These are phyloP conservation scores for Epinotia ramella DNA, from an alignment of 2,888 invertebrate species.

Conservation along the genomic window DNA sequence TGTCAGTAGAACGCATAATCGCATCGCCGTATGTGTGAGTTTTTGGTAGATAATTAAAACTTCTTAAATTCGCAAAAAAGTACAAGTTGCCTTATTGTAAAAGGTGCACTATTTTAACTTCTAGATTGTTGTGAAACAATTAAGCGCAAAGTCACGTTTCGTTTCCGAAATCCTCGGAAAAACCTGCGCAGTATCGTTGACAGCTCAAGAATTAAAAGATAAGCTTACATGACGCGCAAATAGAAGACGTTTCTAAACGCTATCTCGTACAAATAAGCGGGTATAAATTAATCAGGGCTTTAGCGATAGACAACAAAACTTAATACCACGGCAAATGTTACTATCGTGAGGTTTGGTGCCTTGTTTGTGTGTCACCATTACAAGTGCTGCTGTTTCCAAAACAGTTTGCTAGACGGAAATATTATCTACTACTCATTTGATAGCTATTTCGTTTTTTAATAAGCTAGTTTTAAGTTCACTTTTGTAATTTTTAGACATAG, in stretches of 20 bases:
- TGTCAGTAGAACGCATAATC: no score
- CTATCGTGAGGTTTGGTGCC: conserved; percentile 69
- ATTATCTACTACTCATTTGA: conserved; percentile 2
- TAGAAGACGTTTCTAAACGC: conserved; percentile 72
- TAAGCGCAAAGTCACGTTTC: neutral
- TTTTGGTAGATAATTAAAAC: neutral
- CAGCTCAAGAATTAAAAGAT: conserved; percentile 84
- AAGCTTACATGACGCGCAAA: conserved; percentile 78
- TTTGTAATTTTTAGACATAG: no score
- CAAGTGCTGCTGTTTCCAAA: conserved; percentile 69
- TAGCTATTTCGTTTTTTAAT: neutral
- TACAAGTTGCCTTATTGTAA: no score
- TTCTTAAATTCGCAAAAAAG: neutral
- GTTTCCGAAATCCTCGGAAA: conserved; percentile 54
- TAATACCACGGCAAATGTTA: conserved; percentile 79
- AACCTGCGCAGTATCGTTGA: conserved; percentile 66
- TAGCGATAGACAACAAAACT: conserved; percentile 75
- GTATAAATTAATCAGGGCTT: conserved; percentile 81
- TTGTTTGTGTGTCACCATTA: conserved; percentile 69
- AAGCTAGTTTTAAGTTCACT: no score
- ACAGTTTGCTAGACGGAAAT: conserved; percentile 24
- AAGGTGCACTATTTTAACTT: neutral
- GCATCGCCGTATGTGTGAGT: no score
- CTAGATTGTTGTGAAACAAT: neutral
- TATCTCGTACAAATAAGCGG: conserved; percentile 79